Percentiles rank a stretch among this genome's conserved stretches.
Evolutionary conservation across 2,888 invertebrate genomes (phyloP).

Genomic region (Dynastes hyllus): DNA sequence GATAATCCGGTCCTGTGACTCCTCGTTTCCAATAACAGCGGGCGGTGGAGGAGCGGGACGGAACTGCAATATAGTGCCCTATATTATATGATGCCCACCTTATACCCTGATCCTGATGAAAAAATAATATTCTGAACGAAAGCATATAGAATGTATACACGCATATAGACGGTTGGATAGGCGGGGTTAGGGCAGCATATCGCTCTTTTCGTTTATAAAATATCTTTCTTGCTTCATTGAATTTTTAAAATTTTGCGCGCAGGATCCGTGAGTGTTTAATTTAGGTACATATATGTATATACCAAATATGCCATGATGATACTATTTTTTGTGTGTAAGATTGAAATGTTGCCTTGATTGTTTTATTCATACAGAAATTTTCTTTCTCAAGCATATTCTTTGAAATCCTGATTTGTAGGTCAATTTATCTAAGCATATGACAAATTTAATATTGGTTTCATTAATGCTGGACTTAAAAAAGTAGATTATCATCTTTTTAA

Average conservation of each 20-base stretch:
- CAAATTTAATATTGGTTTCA: too few species aligned
- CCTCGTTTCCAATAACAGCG: conserved; percentile 66
- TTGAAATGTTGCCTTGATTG: too few species aligned
- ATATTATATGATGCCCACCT: conserved; percentile 66
- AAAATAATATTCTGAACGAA: conserved; percentile 64
- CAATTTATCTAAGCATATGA: too few species aligned
- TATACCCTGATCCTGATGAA: conserved; percentile 63
- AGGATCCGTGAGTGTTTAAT: conserved; percentile 24
- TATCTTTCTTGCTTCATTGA: conserved; percentile 47
- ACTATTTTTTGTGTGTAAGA: too few species aligned
- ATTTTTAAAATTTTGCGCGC: conserved; percentile 50
- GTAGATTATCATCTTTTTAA: too few species aligned
- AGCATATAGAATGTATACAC: conserved; percentile 50
- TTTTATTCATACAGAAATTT: too few species aligned
- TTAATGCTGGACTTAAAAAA: too few species aligned
- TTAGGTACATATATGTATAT: too few species aligned
- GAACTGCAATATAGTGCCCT: conserved; percentile 67
- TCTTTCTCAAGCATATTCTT: too few species aligned
- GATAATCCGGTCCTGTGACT: conserved; percentile 56
- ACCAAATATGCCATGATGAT: too few species aligned
- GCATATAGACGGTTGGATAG: background rate
- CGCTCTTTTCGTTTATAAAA: conserved; percentile 48
- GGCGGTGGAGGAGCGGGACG: conserved; percentile 57
- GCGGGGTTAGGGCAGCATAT: background rate
- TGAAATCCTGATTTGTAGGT: too few species aligned